Percentiles rank a stretch among this genome's conserved stretches.
These are phyloP conservation scores for Volucella zonaria DNA, from an alignment of 2,888 invertebrate species.

Conservation along the genomic window DNA sequence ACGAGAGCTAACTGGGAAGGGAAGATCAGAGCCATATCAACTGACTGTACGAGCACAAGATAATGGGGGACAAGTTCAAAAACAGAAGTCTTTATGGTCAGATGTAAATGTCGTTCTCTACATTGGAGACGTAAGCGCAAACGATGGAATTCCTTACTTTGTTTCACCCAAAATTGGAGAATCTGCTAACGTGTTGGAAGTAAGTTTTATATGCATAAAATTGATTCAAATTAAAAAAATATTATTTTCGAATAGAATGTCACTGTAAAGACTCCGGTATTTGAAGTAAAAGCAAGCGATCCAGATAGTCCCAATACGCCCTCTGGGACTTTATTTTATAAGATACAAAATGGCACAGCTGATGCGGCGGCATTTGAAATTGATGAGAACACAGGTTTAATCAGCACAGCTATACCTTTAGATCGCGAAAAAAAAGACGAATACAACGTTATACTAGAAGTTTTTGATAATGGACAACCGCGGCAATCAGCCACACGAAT, in stretches of 20 bases:
- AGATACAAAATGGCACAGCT: constrained; percentile 87
- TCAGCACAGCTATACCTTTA: constrained; percentile 87
- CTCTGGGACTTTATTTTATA: constrained; percentile 88
- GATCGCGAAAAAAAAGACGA: constrained; percentile 89
- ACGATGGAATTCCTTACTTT: constrained; percentile 91
- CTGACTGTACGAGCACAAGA: constrained; percentile 88
- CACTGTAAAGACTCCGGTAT: constrained; percentile 88
- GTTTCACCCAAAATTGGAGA: constrained; percentile 88
- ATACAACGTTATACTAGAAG: constrained; percentile 91
- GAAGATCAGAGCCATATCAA: constrained; percentile 89
- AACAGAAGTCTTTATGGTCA: constrained; percentile 84
- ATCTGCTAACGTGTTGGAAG: constrained; percentile 88
- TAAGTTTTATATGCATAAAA: constrained; percentile 76
- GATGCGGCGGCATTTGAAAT: constrained; percentile 86
- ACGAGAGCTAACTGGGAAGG: constrained; percentile 88
- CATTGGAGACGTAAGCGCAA: constrained; percentile 91
- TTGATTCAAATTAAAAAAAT: neutral
- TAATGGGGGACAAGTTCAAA: constrained; percentile 85
- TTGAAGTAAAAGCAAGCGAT: constrained; percentile 90
- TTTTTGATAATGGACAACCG: constrained; percentile 90
- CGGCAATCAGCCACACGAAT: constrained; percentile 89
- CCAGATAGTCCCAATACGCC: constrained; percentile 90
- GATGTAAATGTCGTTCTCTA: constrained; percentile 87
- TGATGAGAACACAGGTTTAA: constrained; percentile 87
- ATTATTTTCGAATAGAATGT: constrained; percentile 84